Evolutionary conservation across 2,888 invertebrate species (phyloP), one percentile per base, ranked within the genome.

Genomic region (Andrena praecox): DNA sequence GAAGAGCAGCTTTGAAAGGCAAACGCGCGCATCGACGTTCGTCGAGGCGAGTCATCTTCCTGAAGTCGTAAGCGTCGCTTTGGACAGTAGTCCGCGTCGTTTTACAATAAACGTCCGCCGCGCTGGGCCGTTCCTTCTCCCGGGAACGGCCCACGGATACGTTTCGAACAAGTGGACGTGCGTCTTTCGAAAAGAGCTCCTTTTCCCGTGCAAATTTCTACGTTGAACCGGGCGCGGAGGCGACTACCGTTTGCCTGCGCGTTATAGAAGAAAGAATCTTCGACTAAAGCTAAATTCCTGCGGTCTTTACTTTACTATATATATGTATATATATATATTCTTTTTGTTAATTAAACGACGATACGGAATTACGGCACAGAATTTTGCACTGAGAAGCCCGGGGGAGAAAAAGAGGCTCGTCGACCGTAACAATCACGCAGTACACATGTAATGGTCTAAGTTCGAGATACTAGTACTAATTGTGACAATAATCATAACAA

Each of bases 401-500:
- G 7, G 59, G 12, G 42, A 20, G 12, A 5, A 42, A 60, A 64
- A 24, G n/a, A 27, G 73, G 66, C 69, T 24, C 24, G 62, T 78
- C 64, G 69, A 69, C 77, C 75, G 52, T 82, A 78, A 62, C 73
- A 75, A 68, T 78, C 75, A 69, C 75, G 72, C 73, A 79, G 50
- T 82, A 84, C 64, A 84, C 72, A 82, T 64, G 33, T 78, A 78
- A 69, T 35, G 20, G 24, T 72, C 72, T 66, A 73, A 50, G n/a
- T 81, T 59, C 27, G 62, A 69, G 79, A 69, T 72, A 76, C 67
- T 72, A 75, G 8, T 0, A 63, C 52, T 74, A 79, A 69, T 72
- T 70, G 81, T 73, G 84, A 86, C 66, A 82, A 82, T 78, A 73
- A 59, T 82, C 59, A 77, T 77, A 86, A 86, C 80, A 85, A 85